Percentiles rank a stretch among this genome's conserved stretches.
Conservation (phyloP, 2,888 invertebrate genomes). For the Rhagonycha lutea region DNA sequence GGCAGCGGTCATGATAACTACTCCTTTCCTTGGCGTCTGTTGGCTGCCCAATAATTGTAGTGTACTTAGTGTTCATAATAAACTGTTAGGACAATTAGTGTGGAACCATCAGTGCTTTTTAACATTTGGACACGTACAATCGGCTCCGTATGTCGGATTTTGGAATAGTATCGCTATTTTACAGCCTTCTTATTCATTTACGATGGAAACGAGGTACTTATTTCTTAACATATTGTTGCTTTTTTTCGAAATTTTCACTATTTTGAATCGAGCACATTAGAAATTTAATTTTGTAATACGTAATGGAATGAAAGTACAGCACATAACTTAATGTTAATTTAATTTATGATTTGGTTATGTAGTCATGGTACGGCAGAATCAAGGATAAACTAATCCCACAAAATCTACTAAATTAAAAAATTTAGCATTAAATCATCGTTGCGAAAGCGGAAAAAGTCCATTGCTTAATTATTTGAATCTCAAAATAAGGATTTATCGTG, state of each 20-base stretch:
- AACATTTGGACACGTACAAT: conserved; percentile 46
- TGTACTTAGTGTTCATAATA: conserved; percentile 40
- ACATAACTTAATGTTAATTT: neutral
- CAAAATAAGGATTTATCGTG: conserved; percentile 2
- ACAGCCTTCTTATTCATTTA: conserved; percentile 45
- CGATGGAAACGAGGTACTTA: conserved; percentile 52
- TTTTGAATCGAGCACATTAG: neutral
- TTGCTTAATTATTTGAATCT: neutral
- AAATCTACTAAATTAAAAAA: neutral
- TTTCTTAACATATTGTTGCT: neutral
- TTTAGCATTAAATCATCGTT: neutral
- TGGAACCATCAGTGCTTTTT: conserved; percentile 51
- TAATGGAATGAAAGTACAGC: neutral
- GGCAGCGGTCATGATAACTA: conserved; percentile 59
- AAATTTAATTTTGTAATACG: neutral
- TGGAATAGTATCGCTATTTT: conserved; percentile 51
- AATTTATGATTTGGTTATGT: neutral
- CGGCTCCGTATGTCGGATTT: conserved; percentile 53
- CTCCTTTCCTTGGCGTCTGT: conserved; percentile 56
- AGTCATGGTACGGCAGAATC: neutral
- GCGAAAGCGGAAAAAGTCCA: neutral
- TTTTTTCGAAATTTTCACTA: neutral
- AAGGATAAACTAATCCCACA: neutral
- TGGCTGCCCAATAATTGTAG: conserved; percentile 48
- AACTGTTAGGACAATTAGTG: conserved; percentile 48